Conservation (phyloP, 2,113 vertebrate genomes). For the Microtus pennsylvanicus region DNA sequence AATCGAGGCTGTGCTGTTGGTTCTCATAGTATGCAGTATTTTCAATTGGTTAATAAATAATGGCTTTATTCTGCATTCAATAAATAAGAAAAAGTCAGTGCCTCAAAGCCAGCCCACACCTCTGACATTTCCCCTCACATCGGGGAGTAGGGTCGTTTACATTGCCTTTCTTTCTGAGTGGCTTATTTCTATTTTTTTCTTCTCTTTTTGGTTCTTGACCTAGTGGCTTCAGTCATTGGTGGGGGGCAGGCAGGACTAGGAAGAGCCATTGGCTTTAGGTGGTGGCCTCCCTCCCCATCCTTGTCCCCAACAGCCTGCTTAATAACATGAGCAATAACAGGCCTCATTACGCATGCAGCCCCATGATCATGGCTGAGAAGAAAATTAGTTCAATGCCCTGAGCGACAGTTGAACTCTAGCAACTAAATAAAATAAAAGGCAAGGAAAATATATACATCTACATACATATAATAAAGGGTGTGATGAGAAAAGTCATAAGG, state of each 20-base stretch:
- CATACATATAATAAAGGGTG: slow-evolving; percentile 64
- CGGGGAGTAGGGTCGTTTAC: slow-evolving; percentile 68
- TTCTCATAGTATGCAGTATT: slow-evolving; percentile 34
- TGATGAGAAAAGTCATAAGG: slow-evolving; percentile 80
- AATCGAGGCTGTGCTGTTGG: neutral
- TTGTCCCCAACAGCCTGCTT: slow-evolving; percentile 86
- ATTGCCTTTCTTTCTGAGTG: slow-evolving; percentile 72
- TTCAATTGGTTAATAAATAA: slow-evolving; percentile 66
- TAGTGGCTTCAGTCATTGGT: slow-evolving; percentile 80
- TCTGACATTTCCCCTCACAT: slow-evolving; percentile 80
- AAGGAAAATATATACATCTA: slow-evolving; percentile 63
- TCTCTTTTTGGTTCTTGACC: slow-evolving; percentile 46
- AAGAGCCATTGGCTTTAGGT: slow-evolving; percentile 84
- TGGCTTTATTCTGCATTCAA: slow-evolving; percentile 73
- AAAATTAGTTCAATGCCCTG: slow-evolving; percentile 91
- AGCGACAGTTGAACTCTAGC: slow-evolving; percentile 90
- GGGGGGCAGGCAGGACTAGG: slow-evolving; percentile 82
- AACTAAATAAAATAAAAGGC: slow-evolving; percentile 88
- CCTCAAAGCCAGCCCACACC: slow-evolving; percentile 70
- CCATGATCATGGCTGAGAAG: slow-evolving; percentile 88
- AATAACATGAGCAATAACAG: slow-evolving; percentile 90
- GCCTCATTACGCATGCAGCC: slow-evolving; percentile 90
- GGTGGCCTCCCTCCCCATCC: slow-evolving; percentile 82
- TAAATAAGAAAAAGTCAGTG: slow-evolving; percentile 66
- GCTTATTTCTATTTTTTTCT: neutral